Conservation (phyloP, 2,113 vertebrate genomes). For the Scomber colias region DNA sequence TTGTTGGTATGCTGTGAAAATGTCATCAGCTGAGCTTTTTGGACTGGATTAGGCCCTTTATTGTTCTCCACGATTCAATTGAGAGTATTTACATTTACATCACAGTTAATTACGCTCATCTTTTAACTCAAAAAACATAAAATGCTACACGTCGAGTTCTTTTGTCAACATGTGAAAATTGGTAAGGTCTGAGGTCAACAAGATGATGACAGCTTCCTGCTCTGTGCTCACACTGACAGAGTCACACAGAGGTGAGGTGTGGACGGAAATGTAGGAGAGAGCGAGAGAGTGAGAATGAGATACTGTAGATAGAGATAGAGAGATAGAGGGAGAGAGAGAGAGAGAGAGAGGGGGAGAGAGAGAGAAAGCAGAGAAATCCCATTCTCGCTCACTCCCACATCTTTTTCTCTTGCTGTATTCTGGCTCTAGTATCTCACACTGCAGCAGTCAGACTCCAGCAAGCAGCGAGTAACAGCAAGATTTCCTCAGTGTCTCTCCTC, state of each 20-base stretch:
- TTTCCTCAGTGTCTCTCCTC: conserved; percentile 43
- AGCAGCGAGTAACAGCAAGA: conserved; percentile 36
- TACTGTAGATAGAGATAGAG: conserved; percentile 39
- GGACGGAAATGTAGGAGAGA: conserved; percentile 71
- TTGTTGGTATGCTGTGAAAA: not conserved
- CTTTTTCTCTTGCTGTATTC: conserved; percentile 81
- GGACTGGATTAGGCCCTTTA: not conserved
- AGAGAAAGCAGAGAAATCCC: conserved; percentile 69
- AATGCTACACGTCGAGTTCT: not conserved
- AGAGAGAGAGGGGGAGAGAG: conserved; percentile 33
- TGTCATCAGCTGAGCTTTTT: not conserved
- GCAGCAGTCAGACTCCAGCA: conserved; percentile 70
- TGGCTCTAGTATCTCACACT: conserved; percentile 63
- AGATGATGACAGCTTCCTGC: conserved; percentile 46
- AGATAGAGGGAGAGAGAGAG: not conserved
- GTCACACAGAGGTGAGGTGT: conserved; percentile 58
- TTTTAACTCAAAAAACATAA: not conserved
- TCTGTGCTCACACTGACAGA: conserved; percentile 22
- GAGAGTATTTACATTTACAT: not conserved
- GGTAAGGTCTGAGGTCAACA: conserved; percentile 9
- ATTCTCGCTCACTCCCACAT: conserved; percentile 83
- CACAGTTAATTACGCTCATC: not conserved
- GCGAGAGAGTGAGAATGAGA: conserved; percentile 27
- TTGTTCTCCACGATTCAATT: not conserved
- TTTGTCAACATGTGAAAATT: not conserved